Percentiles rank a stretch among this genome's conserved stretches.
Evolutionary conservation across 2,888 invertebrate species (phyloP).

Genomic region (Branchipolynoe longqiensis): DNA sequence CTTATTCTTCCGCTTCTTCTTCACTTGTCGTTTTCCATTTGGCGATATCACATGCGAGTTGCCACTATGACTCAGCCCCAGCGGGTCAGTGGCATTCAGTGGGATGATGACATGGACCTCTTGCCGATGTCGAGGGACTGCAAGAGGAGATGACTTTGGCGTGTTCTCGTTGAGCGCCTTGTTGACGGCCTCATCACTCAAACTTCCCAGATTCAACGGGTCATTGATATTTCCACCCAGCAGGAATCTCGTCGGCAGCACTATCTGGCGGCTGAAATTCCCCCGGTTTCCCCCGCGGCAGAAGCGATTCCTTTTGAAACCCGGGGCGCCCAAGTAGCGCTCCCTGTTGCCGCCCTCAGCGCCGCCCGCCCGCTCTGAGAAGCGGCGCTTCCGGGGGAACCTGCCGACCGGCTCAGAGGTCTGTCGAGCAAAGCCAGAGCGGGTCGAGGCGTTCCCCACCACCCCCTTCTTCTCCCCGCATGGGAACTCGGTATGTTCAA

Average conservation of each 20-base stretch:
- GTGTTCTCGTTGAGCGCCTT: slow-evolving; percentile 89
- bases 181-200: slow-evolving; percentile 84
- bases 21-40: slow-evolving; percentile 60
- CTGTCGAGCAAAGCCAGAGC: slow-evolving; percentile 4
- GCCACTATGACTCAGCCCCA: slow-evolving; percentile 86
- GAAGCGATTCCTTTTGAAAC: slow-evolving; percentile 45
- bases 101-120: slow-evolving; percentile 96
- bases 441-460: slow-evolving; percentile 2
- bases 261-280: slow-evolving; percentile 81
- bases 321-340: slow-evolving; percentile 30
- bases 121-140: slow-evolving; percentile 88
- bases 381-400: slow-evolving; percentile 9
- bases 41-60: slow-evolving; percentile 68
- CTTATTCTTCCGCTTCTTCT: slow-evolving; percentile 71
- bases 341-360: slow-evolving; percentile 17
- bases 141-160: slow-evolving; percentile 92
- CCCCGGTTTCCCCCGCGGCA: slow-evolving; percentile 37
- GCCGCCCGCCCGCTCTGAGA: slow-evolving; percentile 39
- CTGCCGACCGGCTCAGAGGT: slow-evolving; percentile 12
- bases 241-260: slow-evolving; percentile 95
- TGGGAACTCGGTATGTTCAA: slow-evolving; percentile 72
- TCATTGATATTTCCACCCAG: slow-evolving; percentile 97
- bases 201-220: slow-evolving; percentile 95
- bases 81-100: slow-evolving; percentile 94
- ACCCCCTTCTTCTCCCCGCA: slow-evolving; percentile 82